Evolutionary conservation across 2,797 vertebrate species (phyloP).

Genomic region (Lutjanus argentimaculatus): DNA sequence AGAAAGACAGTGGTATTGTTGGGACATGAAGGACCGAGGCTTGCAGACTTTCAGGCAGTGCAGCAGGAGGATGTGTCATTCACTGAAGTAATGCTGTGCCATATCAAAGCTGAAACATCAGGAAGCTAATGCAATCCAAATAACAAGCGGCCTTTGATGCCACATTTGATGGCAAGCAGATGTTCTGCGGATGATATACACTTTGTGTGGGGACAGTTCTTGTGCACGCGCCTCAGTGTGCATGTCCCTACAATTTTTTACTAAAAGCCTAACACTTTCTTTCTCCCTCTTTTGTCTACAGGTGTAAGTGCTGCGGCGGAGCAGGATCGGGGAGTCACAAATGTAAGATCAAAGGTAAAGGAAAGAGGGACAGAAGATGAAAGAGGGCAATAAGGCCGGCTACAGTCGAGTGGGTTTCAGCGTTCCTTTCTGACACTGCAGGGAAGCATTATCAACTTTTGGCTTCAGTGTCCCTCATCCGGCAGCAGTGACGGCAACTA

Average conservation of each 20-base stretch:
- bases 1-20: slow-evolving; percentile 55
- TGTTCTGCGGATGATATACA: slow-evolving; percentile 68
- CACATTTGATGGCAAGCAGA: slow-evolving; percentile 71
- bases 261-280: slow-evolving; percentile 63
- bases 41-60: slow-evolving; percentile 44
- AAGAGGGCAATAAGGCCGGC: slow-evolving; percentile 58
- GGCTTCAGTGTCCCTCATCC: slow-evolving; percentile 35
- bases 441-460: slow-evolving; percentile 39
- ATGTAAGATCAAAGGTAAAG: slow-evolving; percentile 76
- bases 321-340: slow-evolving; percentile 44
- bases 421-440: slow-evolving; percentile 27
- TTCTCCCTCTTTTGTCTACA: slow-evolving; percentile 61
- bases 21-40: slow-evolving; percentile 49
- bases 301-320: slow-evolving; percentile 62
- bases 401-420: slow-evolving; percentile 40
- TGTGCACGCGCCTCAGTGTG: not conserved
- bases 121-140: slow-evolving; percentile 72
- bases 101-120: slow-evolving; percentile 72
- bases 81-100: slow-evolving; percentile 51
- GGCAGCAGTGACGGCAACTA: slow-evolving; percentile 20
- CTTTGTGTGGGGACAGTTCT: slow-evolving; percentile 18
- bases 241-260: slow-evolving; percentile 32
- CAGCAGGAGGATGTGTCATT: slow-evolving; percentile 52
- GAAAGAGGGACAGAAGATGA: slow-evolving; percentile 64
- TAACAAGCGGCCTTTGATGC: slow-evolving; percentile 73